Conservation (phyloP, 2,797 vertebrate genomes). For the Urocyon cinereoargenteus region DNA sequence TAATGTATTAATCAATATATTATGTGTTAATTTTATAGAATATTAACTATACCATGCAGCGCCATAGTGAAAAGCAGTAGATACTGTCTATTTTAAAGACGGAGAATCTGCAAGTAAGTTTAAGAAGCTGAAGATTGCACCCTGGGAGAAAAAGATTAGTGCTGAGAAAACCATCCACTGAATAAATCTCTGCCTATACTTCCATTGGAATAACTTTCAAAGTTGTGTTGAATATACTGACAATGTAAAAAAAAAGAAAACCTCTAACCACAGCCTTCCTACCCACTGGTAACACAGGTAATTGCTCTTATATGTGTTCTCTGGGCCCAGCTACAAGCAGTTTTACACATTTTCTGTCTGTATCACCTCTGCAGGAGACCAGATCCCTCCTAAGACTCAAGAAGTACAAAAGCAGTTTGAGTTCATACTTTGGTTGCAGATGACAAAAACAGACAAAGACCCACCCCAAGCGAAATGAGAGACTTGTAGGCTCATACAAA, state of each 20-base stretch:
- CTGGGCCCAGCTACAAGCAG: background rate
- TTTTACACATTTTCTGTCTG: background rate
- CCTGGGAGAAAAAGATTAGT: background rate
- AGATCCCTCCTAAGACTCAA: background rate
- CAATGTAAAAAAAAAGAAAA: background rate
- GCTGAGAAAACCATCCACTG: background rate
- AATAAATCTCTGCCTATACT: background rate
- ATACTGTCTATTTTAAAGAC: conserved; percentile 8
- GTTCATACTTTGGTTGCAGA: background rate
- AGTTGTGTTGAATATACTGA: background rate
- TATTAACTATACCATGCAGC: background rate
- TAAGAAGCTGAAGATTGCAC: background rate
- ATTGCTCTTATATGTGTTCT: background rate
- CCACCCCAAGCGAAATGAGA: background rate
- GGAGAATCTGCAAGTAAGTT: conserved; percentile 14
- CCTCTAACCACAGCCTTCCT: background rate
- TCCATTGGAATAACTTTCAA: background rate
- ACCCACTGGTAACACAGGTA: background rate
- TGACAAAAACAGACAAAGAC: background rate
- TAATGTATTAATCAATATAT: background rate
- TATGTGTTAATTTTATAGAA: background rate
- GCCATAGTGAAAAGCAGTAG: background rate
- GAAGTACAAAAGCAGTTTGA: background rate
- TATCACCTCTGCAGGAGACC: background rate
- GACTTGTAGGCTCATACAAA: background rate